Evolutionary conservation across 2,888 invertebrate species (phyloP), one percentile per base, ranked within the genome.

Genomic region (Hybos culiciformis): DNA sequence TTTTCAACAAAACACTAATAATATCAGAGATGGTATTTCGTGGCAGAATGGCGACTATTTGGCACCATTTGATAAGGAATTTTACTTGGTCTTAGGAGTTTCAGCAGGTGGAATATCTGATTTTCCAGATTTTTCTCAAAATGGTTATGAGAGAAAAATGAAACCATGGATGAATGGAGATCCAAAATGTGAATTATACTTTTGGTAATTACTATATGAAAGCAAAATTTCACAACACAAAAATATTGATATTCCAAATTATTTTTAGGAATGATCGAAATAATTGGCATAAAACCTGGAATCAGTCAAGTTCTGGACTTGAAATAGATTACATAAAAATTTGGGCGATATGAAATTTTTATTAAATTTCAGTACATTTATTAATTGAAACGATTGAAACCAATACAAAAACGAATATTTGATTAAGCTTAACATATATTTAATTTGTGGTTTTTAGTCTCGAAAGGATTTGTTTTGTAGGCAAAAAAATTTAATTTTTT

Each of bases 111-210:
- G 87, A 1, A 62, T 75, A 5, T 71, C 75, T 36, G 77, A 78
- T 54, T 86, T 85, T 59, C 72, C 77, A 0, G 83, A 87, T 53
- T 52, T 51, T 1, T 51, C 53, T 5, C 39, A 46, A n/a, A 51
- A 53, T 18, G 50, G 50, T n/a, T 21, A 45, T 3, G 43, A 46
- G 1, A 37, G 12, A 9, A 48, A 46, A 19, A 1, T 12, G 3
- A 90, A 88, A 58, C 87, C 87, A 0, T 90, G 88, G 87, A 63
- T 48, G 19, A 85, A 86, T 58, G 60, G 60, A 4, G 73, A 74
- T 24, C 74, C 77, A 0, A 78, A 78, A 56, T 77, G 77, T 1
- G 73, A 77, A 63, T 64, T 76, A 4, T 70, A 75, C 42, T 87
- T 87, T 67, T 84, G 82, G 77, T n/a, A n/a, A n/a, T n/a, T n/a